Evolutionary conservation across 2,797 vertebrate species (phyloP).

Genomic region (Sciaenops ocellatus): DNA sequence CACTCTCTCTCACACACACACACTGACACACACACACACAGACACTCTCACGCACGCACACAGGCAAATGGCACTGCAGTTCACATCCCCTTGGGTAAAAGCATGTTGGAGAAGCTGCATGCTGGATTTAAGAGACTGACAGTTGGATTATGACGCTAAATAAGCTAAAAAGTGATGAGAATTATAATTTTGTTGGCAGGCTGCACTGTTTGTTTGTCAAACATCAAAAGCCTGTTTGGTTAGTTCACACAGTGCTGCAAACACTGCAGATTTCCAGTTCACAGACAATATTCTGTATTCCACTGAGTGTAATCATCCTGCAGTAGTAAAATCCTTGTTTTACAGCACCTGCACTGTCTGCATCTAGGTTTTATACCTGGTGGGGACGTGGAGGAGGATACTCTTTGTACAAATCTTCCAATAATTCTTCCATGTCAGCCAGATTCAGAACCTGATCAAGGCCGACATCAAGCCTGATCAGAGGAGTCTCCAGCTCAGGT

Average conservation of each 20-base stretch:
- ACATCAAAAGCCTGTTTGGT: conserved; percentile 28
- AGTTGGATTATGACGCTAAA: conserved; percentile 62
- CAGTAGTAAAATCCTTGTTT: not conserved
- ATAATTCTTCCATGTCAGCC: conserved; percentile 87
- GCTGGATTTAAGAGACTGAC: conserved; percentile 55
- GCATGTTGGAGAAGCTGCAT: conserved; percentile 27
- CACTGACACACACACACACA: conserved; percentile 14
- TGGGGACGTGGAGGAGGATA: conserved; percentile 89
- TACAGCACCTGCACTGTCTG: conserved; percentile 6
- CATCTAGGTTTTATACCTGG: conserved; percentile 82
- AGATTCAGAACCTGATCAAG: conserved; percentile 77
- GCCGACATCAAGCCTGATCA: conserved; percentile 73
- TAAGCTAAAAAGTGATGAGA: conserved; percentile 30
- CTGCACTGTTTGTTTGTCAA: conserved; percentile 16
- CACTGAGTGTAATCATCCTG: conserved; percentile 15
- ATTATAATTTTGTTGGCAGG: conserved; percentile 20
- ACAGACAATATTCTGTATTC: conserved; percentile 5
- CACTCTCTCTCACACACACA: conserved; percentile 11
- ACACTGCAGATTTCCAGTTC: conserved; percentile 30
- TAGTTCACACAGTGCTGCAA: conserved; percentile 33
- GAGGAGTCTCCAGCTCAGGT: conserved; percentile 77
- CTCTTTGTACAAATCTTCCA: conserved; percentile 91
- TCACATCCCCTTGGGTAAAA: conserved; percentile 37
- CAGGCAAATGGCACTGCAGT: conserved; percentile 13
- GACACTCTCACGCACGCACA: conserved; percentile 1